These are phyloP conservation scores for Sesia bembeciformis DNA, from an alignment of 2,888 invertebrate genomes.

Conservation along the genomic window DNA sequence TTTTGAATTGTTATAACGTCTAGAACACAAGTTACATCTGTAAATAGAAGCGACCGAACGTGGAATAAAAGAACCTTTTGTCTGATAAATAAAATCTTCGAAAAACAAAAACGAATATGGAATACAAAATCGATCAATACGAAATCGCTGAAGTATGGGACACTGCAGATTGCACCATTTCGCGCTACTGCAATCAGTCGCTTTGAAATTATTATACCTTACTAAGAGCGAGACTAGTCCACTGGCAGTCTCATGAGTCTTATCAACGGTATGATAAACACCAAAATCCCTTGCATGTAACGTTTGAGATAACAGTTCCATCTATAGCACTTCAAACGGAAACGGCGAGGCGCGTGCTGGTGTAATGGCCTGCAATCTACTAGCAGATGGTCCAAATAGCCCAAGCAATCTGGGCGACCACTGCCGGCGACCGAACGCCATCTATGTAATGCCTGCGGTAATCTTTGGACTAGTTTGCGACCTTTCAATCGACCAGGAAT, in stretches of 20 bases:
- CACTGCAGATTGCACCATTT: conserved; percentile 20
- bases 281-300: no score
- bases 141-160: neutral
- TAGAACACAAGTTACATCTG: no score
- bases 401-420: conserved; percentile 37
- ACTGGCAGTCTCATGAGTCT: no score
- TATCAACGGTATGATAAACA: no score
- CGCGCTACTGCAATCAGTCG: conserved; percentile 24
- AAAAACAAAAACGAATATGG: no score
- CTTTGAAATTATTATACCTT: conserved; percentile 14
- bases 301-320: no score
- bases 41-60: no score
- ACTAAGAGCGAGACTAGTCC: no score
- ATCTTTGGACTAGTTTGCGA: conserved; percentile 36
- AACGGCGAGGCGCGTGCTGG: conserved; percentile 39
- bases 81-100: no score
- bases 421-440: conserved; percentile 38
- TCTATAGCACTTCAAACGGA: conserved; percentile 16
- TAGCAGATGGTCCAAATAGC: conserved; percentile 33
- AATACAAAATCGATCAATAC: no score
- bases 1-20: no score
- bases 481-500: conserved; percentile 36
- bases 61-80: no score
- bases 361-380: conserved; percentile 39
- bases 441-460: conserved; percentile 31